Conservation (phyloP, 2,113 vertebrate genomes). For the Crypturellus undulatus region DNA sequence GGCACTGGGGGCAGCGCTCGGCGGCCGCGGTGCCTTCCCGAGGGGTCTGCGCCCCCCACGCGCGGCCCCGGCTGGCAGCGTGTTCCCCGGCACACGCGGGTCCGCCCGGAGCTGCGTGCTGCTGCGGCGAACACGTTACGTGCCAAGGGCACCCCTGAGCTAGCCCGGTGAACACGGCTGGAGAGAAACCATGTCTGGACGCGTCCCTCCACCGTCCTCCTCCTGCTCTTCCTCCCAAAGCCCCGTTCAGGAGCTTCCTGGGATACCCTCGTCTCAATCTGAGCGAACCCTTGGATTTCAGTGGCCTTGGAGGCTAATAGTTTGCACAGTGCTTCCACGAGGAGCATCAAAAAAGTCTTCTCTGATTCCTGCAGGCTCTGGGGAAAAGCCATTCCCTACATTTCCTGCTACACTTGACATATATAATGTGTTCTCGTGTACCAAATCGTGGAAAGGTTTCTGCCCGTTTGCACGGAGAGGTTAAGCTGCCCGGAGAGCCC, state of each 20-base stretch:
- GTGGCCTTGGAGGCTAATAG: no score
- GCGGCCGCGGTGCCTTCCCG: no score
- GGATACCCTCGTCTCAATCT: neutral
- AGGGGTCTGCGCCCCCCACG: no score
- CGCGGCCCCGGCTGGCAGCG: no score
- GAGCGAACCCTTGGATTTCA: neutral
- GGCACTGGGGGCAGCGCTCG: no score
- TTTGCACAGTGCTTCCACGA: neutral
- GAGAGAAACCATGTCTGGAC: neutral
- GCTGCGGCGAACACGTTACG: neutral
- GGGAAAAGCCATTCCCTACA: neutral
- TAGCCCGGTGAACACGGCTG: neutral
- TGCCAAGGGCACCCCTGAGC: neutral
- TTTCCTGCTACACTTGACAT: neutral
- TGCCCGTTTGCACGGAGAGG: neutral
- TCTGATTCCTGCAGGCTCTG: neutral
- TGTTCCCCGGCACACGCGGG: no score
- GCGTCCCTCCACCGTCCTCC: neutral
- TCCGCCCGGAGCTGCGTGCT: no score
- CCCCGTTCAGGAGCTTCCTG: neutral
- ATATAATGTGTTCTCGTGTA: neutral
- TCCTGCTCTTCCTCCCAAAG: neutral
- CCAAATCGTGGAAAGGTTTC: rapidly evolving
- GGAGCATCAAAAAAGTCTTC: no score
- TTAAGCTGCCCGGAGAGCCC: neutral